These are phyloP conservation scores for Hyppa rectilinea DNA, from an alignment of 2,888 invertebrate genomes.

Conservation along the genomic window DNA sequence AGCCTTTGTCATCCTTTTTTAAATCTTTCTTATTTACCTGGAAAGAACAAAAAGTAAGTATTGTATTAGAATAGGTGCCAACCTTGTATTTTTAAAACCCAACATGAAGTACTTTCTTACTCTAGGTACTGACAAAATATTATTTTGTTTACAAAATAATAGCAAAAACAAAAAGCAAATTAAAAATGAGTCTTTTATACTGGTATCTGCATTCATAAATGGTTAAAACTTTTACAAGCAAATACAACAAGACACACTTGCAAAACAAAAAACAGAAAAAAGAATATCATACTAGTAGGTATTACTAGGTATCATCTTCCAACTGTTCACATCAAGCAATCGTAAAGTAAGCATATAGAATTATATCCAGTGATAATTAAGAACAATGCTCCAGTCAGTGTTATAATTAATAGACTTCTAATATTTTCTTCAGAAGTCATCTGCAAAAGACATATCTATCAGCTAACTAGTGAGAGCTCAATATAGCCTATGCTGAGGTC, in stretches of 20 bases:
- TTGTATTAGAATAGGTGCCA: not conserved
- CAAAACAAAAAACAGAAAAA: not conserved
- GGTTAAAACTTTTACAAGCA: not conserved
- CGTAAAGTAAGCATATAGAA: constrained; percentile 28
- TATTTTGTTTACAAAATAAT: not conserved
- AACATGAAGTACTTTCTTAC: not conserved
- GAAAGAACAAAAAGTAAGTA: constrained; percentile 52
- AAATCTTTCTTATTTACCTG: constrained; percentile 87
- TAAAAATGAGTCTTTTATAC: not conserved
- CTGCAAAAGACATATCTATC: constrained; percentile 32
- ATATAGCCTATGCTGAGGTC: too few relatives aligned
- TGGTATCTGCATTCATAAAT: not conserved
- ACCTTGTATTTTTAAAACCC: not conserved
- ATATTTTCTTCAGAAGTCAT: constrained; percentile 7
- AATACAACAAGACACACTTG: too few relatives aligned
- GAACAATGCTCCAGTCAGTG: constrained; percentile 13
- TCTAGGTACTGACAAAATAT: not conserved
- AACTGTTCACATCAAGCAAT: constrained; percentile 33
- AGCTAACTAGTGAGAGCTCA: not conserved
- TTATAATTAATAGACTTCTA: constrained; percentile 11
- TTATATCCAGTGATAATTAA: constrained; percentile 33
- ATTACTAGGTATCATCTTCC: too few relatives aligned
- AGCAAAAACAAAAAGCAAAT: not conserved
- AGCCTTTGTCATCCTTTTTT: constrained; percentile 78
- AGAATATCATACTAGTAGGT: not conserved